These are phyloP conservation scores for Nephrotoma guestfalica DNA, from an alignment of 2,888 invertebrate genomes.

Conservation along the genomic window DNA sequence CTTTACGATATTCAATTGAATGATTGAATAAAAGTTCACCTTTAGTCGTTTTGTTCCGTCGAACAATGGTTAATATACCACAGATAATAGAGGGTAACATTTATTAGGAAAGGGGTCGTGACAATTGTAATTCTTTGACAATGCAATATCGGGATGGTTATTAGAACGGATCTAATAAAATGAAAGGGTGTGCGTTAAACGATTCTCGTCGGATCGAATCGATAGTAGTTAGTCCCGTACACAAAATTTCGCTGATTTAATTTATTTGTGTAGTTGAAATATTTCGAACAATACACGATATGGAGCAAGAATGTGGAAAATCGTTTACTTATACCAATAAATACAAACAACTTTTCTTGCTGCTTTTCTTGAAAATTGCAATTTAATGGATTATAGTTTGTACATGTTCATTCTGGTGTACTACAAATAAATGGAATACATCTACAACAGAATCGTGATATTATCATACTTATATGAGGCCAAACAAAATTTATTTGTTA, in stretches of 20 bases:
- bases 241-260: too few relatives aligned
- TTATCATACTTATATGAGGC: neutral
- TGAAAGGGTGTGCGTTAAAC: neutral
- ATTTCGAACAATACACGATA: too few relatives aligned
- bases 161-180: neutral
- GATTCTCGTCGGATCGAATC: neutral
- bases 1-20: neutral
- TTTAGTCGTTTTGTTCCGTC: neutral
- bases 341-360: neutral
- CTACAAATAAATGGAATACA: neutral
- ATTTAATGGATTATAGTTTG: too few relatives aligned
- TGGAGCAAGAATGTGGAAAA: too few relatives aligned
- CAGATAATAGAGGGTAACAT: neutral
- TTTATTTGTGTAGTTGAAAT: too few relatives aligned
- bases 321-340: neutral
- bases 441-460: neutral
- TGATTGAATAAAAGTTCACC: neutral
- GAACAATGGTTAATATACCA: neutral
- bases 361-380: too few relatives aligned
- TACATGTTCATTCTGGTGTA: too few relatives aligned
- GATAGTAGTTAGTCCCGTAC: too few relatives aligned
- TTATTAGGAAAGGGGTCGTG: neutral
- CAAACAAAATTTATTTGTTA: neutral
- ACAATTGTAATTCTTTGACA: neutral
- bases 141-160: neutral